Conservation (phyloP, 2,113 vertebrate genomes). For the Chaetodon trifascialis region DNA sequence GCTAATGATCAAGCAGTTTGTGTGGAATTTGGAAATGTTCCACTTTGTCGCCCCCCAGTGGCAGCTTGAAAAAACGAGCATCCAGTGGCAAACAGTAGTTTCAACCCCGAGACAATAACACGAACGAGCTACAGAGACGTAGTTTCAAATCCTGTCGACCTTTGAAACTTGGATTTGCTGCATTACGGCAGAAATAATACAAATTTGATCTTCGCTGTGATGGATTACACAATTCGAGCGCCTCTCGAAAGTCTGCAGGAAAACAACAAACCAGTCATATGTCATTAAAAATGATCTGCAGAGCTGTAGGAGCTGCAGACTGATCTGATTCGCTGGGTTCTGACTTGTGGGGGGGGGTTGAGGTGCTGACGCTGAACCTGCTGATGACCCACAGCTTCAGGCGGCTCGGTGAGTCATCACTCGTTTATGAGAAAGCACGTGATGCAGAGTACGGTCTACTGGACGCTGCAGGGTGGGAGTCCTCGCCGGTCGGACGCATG, state of each 20-base stretch:
- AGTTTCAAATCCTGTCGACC: no score
- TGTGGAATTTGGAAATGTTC: no score
- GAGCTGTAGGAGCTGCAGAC: background rate
- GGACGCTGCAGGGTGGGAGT: conserved; percentile 16
- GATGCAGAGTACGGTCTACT: conserved; percentile 31
- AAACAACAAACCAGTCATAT: background rate
- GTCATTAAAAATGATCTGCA: background rate
- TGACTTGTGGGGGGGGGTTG: background rate
- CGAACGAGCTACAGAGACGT: no score
- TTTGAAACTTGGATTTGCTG: no score
- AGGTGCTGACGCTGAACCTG: conserved; percentile 15
- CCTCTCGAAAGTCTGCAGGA: no score
- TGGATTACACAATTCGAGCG: background rate
- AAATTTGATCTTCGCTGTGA: background rate
- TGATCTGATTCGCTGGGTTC: background rate
- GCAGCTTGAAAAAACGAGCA: no score
- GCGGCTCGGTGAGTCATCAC: conserved; percentile 40
- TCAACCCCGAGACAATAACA: no score
- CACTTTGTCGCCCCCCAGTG: no score
- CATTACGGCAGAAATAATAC: no score
- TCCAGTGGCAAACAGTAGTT: no score
- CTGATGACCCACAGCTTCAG: conserved; percentile 19
- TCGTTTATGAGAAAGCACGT: conserved; percentile 43
- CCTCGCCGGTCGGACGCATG: background rate
- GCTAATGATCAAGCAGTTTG: no score